Percentiles rank a stretch among this genome's conserved stretches.
Evolutionary conservation across 1,140 invertebrate species (phyloP).

Genomic region (Drosophila rufa): DNA sequence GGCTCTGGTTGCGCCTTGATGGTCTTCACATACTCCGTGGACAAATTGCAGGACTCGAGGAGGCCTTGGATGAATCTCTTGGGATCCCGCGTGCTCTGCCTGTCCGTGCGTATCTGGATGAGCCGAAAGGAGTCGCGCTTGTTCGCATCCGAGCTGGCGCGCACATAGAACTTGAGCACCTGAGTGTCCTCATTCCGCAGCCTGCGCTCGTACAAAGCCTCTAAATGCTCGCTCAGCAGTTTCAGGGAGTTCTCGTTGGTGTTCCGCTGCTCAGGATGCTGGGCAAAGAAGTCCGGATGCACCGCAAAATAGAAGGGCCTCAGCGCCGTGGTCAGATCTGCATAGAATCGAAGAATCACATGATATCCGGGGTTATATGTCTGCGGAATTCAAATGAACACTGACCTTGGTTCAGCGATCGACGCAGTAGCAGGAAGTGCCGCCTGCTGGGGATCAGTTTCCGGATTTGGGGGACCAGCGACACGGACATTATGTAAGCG

Average conservation of each 20-base stretch:
- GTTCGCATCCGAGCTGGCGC: constrained; percentile 87
- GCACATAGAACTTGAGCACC: constrained; percentile 90
- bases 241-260: constrained; percentile 97
- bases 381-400: neutral
- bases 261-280: constrained; percentile 94
- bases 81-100: constrained; percentile 86
- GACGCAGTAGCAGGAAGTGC: constrained; percentile 16
- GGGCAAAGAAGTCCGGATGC: constrained; percentile 97
- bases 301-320: constrained; percentile 97
- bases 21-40: constrained; percentile 93
- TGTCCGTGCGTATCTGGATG: constrained; percentile 87
- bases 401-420: constrained; percentile 51
- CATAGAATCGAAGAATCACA: constrained; percentile 18
- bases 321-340: constrained; percentile 94
- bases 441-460: constrained; percentile 21
- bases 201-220: constrained; percentile 89
- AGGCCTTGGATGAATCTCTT: constrained; percentile 91
- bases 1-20: constrained; percentile 82
- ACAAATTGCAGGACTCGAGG: constrained; percentile 92
- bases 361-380: constrained; percentile 1
- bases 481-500: constrained; percentile 56
- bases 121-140: constrained; percentile 88
- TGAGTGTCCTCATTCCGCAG: constrained; percentile 86
- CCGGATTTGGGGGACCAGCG: constrained; percentile 32
- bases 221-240: constrained; percentile 93